Evolutionary conservation across 1,140 invertebrate genomes (phyloP), one percentile per base, ranked within the genome.

Genomic region (Drosophila triauraria): DNA sequence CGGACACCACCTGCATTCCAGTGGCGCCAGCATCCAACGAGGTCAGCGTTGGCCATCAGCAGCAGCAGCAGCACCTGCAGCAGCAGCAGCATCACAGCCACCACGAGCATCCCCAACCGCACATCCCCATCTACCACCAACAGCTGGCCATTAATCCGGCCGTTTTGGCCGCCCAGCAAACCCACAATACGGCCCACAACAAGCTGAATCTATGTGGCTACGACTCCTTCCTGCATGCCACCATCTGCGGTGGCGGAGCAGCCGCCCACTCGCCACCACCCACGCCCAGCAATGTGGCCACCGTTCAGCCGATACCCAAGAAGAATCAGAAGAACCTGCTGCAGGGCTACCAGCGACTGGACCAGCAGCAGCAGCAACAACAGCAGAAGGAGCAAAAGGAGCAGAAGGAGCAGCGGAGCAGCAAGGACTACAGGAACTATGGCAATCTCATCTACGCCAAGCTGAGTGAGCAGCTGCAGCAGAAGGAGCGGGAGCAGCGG

Each of bases 191-290:
- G 50, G 75, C 76, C 46, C 91, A 92, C 77, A 84, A 82, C 54
- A 93, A 95, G 79, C 93, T 94, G n/a, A 94, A 95, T 80, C 83
- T 94, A 32, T 95, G 94, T 74, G 93, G 94, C 79, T 95, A 95
- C 78, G 94, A 95, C 75, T 94, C 94, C n/a, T 94, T 95, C 80
- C 86, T 95, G 25, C 94, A 94, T 82, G 94, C 94, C 17, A 94
- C 94, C 20, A 94, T 95, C 71, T 95, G 94, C 72, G 90, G 91
- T 23, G 91, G 88, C 17, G 82, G 85, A 15, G 74, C 76, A 2
- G 57, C 60, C 61, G 71, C 72, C 20, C 85, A 86, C 48, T 87
- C 91, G 10, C 78, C 82, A 12, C 81, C 83, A 20, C 58, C 85
- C 15, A 85, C 77, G 63, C 78, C 81, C 70, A 88, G 78, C 40